Evolutionary conservation across 2,113 vertebrate genomes (phyloP).

Genomic region (Macquaria ambigua): DNA sequence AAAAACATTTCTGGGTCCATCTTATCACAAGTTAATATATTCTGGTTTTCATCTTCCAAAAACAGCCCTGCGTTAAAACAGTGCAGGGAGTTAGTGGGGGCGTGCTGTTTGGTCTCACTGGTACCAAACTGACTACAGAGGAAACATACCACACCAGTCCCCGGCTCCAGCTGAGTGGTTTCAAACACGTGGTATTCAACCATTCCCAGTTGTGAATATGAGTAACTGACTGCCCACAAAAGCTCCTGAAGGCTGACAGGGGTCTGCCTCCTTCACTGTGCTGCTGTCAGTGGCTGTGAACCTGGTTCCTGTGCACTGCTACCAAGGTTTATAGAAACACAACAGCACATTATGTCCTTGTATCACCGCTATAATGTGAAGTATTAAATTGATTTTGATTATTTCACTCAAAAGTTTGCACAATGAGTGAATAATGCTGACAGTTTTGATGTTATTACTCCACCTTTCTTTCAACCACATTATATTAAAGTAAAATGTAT

Average conservation of each 20-base stretch:
- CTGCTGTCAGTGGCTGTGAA: background rate
- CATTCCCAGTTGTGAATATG: constrained; percentile 35
- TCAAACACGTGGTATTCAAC: constrained; percentile 30
- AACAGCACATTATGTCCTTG: background rate
- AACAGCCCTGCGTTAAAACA: no score
- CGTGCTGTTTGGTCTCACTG: background rate
- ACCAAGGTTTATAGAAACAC: constrained; percentile 2
- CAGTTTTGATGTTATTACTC: background rate
- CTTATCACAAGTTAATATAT: no score
- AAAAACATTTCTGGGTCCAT: no score
- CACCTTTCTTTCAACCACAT: constrained; percentile 37
- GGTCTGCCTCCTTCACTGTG: constrained; percentile 7
- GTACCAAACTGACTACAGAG: background rate
- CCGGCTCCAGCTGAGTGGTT: background rate
- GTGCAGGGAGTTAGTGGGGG: no score
- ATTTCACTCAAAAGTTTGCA: constrained; percentile 11
- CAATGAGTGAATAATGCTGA: background rate
- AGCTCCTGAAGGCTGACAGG: background rate
- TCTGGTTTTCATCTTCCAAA: no score
- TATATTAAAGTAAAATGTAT: constrained; percentile 28
- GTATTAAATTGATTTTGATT: background rate
- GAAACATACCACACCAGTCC: background rate
- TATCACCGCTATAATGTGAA: background rate
- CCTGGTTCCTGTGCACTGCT: background rate
- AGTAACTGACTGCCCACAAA: constrained; percentile 7